Evolutionary conservation across 2,113 vertebrate species (phyloP).

Genomic region (Syngnathus floridae): DNA sequence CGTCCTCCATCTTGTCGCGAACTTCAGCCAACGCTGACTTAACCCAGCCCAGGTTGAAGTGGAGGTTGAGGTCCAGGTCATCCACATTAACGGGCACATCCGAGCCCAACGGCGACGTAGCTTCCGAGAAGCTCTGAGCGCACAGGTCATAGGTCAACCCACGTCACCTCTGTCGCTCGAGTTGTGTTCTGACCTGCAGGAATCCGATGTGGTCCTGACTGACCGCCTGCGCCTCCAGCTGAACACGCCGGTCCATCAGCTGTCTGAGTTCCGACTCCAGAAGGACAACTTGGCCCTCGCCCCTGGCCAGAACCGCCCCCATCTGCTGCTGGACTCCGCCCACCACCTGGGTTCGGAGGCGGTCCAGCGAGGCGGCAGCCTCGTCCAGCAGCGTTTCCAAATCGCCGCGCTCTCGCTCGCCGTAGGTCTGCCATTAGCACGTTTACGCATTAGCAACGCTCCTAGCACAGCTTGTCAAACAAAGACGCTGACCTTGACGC

Average conservation of each 20-base stretch:
- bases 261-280: slow-evolving; percentile 57
- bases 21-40: slow-evolving; percentile 55
- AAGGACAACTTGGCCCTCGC: slow-evolving; percentile 35
- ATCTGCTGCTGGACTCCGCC: slow-evolving; percentile 56
- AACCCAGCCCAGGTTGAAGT: slow-evolving; percentile 55
- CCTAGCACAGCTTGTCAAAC: too few relatives aligned
- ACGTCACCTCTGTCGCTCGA: background rate
- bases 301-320: slow-evolving; percentile 52
- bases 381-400: slow-evolving; percentile 58
- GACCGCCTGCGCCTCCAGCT: slow-evolving; percentile 62
- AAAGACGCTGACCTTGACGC: slow-evolving; percentile 31
- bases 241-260: slow-evolving; percentile 45
- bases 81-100: slow-evolving; percentile 15
- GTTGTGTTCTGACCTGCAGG: slow-evolving; percentile 54
- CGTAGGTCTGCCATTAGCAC: slow-evolving; percentile 45
- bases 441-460: background rate
- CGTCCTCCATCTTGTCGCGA: slow-evolving; percentile 58
- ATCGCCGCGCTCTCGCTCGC: slow-evolving; percentile 46
- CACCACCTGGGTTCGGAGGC: slow-evolving; percentile 55
- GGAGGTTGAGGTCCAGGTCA: slow-evolving; percentile 43
- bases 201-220: slow-evolving; percentile 72
- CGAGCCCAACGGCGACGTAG: slow-evolving; percentile 28
- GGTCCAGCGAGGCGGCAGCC: slow-evolving; percentile 40
- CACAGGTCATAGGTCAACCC: background rate
- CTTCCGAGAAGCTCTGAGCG: slow-evolving; percentile 48